Evolutionary conservation across 2,797 vertebrate genomes (phyloP).

Genomic region (Hippoglossus hippoglossus): DNA sequence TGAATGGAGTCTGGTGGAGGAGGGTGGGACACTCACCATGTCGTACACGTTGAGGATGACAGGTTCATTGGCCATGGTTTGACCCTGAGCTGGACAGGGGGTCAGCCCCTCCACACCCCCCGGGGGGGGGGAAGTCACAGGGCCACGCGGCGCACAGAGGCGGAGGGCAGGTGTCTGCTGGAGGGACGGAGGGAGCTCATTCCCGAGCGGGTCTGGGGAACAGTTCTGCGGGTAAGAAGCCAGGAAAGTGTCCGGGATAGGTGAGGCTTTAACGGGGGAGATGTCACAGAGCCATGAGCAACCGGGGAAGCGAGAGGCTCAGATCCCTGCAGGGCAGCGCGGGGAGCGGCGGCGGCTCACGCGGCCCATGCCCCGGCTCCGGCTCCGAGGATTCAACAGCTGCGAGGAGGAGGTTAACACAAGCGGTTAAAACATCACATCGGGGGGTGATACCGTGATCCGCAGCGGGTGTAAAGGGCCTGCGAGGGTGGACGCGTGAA

Average conservation of each 20-base stretch:
- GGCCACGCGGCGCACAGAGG: constrained; percentile 41
- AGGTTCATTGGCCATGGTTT: constrained; percentile 95
- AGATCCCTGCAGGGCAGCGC: constrained; percentile 27
- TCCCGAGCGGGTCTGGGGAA: neutral
- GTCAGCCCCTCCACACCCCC: constrained; percentile 68
- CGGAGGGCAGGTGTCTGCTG: constrained; percentile 34
- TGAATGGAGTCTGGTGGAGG: neutral
- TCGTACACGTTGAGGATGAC: constrained; percentile 97
- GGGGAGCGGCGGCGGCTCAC: constrained; percentile 23
- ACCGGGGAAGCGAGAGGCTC: neutral
- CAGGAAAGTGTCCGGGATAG: constrained; percentile 2
- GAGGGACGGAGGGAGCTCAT: constrained; percentile 41
- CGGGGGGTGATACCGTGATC: constrained; percentile 10
- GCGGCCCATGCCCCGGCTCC: constrained; percentile 44
- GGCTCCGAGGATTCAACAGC: constrained; percentile 1
- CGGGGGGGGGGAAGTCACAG: constrained; percentile 54
- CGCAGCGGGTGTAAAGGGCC: constrained; percentile 30
- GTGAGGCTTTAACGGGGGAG: constrained; percentile 7
- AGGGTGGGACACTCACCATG: constrained; percentile 87
- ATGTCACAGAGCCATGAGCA: neutral
- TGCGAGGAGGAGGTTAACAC: neutral
- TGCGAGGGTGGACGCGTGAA: constrained; percentile 20
- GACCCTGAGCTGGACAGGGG: constrained; percentile 77
- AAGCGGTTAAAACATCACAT: constrained; percentile 9
- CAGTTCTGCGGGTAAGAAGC: constrained; percentile 7